Base-by-base conservation (phyloP, 1,140 invertebrate genomes). In the Phenacoccus solenopsis region DNA sequence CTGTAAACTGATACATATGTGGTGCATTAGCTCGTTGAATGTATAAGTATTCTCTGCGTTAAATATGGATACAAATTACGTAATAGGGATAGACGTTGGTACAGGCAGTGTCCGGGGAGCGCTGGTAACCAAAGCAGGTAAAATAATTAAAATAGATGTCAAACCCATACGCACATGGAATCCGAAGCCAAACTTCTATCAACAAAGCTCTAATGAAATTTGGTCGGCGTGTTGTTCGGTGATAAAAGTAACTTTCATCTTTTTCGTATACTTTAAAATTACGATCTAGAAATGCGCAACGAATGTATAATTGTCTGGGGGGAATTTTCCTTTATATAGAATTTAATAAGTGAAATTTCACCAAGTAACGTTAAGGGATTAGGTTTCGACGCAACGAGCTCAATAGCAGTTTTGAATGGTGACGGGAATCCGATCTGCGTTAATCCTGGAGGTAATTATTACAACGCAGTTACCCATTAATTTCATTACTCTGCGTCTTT, bases 341-440 rank as follows among this genome's bases (percentile, higher is more conserved):
- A 83, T 75, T 84, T 91, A 30, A 80, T 79, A 56, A 76, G 78
- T 74, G 81, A 82, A 74, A 78, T 87, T 35, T 75, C 82, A 61
- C 79, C 83, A 61, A 75, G 83, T 57, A 75, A 78, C 73, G 82
- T 96, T 12, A 87, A 85, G 81, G 93, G 90, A 56, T 88, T 98
- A 75, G 93, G 94, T 0, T 98, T 98, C 83, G 94, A 96, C 85
- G 95, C 94, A n/a, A 98, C 95, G 38, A 98, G 95, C 78, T 98
- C 94, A 12, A 77, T 98, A 57, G 94, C 95, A 4, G 88, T 87
- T 24, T 73, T 97, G 21, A 91, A 90, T 74, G 78, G 81, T 74
- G 79, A 87, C 73, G 84, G 84, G 24, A 79, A 85, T 59, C 89
- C 94, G 1, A 75, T 94, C 4, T 85, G 88, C 21, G 84, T 94